Conservation (phyloP, 2,797 vertebrate species). For the Esox masquinongy region DNA sequence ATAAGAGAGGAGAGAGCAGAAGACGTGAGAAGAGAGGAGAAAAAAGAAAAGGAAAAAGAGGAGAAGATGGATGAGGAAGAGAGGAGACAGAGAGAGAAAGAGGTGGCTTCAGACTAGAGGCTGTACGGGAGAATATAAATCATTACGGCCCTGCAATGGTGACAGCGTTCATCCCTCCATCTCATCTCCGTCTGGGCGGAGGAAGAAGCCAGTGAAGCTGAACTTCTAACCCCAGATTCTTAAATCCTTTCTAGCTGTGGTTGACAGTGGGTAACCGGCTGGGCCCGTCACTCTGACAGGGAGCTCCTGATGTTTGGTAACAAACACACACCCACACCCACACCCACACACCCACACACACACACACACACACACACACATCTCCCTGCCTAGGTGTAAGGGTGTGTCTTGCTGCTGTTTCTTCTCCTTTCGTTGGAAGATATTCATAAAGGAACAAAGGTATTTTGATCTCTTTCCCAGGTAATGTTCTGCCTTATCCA, state of each 20-base stretch:
- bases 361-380: background rate
- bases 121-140: constrained; percentile 62
- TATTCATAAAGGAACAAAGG: constrained; percentile 45
- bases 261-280: constrained; percentile 70
- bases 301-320: constrained; percentile 71
- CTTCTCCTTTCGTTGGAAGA: constrained; percentile 47
- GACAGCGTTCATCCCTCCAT: constrained; percentile 59
- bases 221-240: constrained; percentile 72
- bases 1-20: no score
- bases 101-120: constrained; percentile 39
- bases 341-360: background rate
- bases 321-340: constrained; percentile 73
- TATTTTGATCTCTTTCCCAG: constrained; percentile 17
- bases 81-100: background rate
- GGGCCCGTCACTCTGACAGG: constrained; percentile 47
- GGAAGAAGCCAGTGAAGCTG: constrained; percentile 61
- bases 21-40: constrained; percentile 31
- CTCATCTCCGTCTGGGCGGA: constrained; percentile 48
- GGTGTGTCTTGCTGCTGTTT: constrained; percentile 68
- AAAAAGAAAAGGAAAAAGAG: constrained; percentile 55
- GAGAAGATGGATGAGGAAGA: constrained; percentile 2
- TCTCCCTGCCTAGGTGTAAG: constrained; percentile 78
- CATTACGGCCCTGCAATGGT: constrained; percentile 60
- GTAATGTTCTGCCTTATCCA: no score
- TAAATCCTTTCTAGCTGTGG: constrained; percentile 75